Base-by-base conservation (phyloP, 2,113 vertebrate species). In the Neolamprologus falcicula region DNA sequence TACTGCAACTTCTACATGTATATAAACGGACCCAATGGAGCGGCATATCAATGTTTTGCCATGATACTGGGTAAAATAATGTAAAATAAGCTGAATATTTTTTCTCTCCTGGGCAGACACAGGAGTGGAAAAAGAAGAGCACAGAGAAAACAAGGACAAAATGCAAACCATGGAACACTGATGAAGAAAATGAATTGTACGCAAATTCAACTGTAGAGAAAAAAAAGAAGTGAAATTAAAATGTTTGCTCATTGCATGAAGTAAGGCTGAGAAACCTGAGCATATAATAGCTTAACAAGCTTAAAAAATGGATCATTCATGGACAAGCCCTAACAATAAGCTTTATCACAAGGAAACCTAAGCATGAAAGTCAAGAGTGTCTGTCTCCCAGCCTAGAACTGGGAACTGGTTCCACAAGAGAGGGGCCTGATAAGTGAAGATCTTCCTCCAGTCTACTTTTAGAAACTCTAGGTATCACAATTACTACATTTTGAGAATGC, bases 241-340 rank as follows among this genome's bases (percentile, higher is more conserved):
- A 11, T 33, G 6, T 11, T 33, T 63, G 28, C 28, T 63, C 16
- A 63, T 9, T 63, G 59, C 59, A 63, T 63, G 6, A 63, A 63
- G 3, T 11, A 19, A 33, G 16, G 28, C 57, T 4, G 57, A 61
- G 28, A 33, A 33, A 19, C 28, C 57, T 4, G 28, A 33, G 7
- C 9, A 17, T 61, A 2, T 19, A 63, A 33, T 63, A 63, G 59
- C 59, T 63, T 33, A 19, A 33, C 28, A 3, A 33, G 28, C 59
- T 63, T 33, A 0, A 63, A 63, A 61, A 63, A 33, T 19, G 16
- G 1, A 63, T 63, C 28, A 63, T 63, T 33, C 28, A 33, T 0
- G 0, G 16, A 63, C 0, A 0, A 33, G 5, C 59, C 59, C 5
- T 33, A 63, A 63, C 28, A 63, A 63, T 33, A 63, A 63, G 31